Evolutionary conservation across 2,888 invertebrate species (phyloP).

Genomic region (Oscheius sp.): DNA sequence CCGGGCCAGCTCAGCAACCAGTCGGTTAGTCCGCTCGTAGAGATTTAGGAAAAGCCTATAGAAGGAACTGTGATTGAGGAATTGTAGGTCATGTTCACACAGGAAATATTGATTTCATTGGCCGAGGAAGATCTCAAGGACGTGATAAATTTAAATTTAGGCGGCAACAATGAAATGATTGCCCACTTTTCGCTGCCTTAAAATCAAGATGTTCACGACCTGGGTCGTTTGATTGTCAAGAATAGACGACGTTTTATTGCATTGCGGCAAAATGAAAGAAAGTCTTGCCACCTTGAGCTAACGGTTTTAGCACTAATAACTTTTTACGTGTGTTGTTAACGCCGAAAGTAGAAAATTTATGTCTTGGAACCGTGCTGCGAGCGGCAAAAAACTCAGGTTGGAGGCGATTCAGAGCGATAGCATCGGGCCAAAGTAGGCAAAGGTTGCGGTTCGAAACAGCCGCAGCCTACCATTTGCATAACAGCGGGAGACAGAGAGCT

Average conservation of each 20-base stretch:
- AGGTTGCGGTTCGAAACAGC: conserved; percentile 27
- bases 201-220: too few species aligned
- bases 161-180: background rate
- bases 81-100: background rate
- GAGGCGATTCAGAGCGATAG: background rate
- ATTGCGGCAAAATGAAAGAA: too few species aligned
- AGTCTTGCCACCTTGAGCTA: too few species aligned
- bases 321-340: background rate
- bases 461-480: conserved; percentile 20
- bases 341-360: background rate
- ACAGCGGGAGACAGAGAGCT: background rate
- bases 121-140: conserved; percentile 4
- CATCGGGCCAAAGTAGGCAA: conserved; percentile 23
- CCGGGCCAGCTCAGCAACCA: conserved; percentile 29
- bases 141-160: conserved; percentile 6
- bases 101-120: conserved; percentile 5
- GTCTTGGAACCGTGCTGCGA: background rate
- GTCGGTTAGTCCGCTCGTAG: conserved; percentile 25
- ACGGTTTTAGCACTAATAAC: background rate
- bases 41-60: conserved; percentile 8
- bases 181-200: too few species aligned
- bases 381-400: conserved; percentile 4
- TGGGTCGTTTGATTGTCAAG: too few species aligned
- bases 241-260: background rate
- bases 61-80: background rate